Percentiles rank a stretch among this genome's conserved stretches.
These are phyloP conservation scores for Spinus pinus DNA, from an alignment of 2,797 vertebrate species.

Conservation along the genomic window DNA sequence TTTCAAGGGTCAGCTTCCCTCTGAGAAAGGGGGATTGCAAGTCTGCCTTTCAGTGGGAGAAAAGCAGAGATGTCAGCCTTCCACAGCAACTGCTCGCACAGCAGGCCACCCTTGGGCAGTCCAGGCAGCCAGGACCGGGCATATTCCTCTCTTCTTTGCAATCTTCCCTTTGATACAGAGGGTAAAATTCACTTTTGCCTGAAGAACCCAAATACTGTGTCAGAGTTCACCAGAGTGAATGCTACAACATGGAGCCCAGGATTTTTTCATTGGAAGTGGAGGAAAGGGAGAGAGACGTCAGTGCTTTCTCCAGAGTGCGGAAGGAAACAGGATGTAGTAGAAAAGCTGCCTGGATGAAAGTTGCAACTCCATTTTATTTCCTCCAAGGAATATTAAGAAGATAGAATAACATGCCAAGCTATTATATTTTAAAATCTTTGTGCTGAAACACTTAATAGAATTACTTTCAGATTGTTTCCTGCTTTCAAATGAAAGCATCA, in stretches of 20 bases:
- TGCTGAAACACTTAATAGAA: constrained; percentile 37
- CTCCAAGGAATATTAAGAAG: constrained; percentile 28
- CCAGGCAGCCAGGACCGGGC: not conserved
- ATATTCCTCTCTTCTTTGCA: not conserved
- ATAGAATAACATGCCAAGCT: constrained; percentile 45
- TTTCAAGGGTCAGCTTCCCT: constrained; percentile 21
- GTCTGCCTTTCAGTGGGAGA: not conserved
- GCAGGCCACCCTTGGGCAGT: not conserved
- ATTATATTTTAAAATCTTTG: constrained; percentile 41
- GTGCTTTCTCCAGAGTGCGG: constrained; percentile 3
- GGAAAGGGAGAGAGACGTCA: not conserved
- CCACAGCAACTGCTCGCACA: not conserved
- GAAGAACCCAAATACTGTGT: not conserved
- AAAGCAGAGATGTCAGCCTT: not conserved
- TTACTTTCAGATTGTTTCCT: constrained; percentile 66
- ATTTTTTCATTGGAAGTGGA: not conserved
- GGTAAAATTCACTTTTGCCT: not conserved
- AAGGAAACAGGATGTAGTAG: constrained; percentile 68
- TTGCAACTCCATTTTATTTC: constrained; percentile 53
- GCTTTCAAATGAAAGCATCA: constrained; percentile 33
- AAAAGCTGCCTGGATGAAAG: constrained; percentile 54
- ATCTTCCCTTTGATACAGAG: not conserved
- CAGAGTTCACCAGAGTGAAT: not conserved
- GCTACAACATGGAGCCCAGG: not conserved
- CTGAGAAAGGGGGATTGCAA: not conserved